Conservation (phyloP, 2,888 invertebrate species). For the Coenonympha arcania region DNA sequence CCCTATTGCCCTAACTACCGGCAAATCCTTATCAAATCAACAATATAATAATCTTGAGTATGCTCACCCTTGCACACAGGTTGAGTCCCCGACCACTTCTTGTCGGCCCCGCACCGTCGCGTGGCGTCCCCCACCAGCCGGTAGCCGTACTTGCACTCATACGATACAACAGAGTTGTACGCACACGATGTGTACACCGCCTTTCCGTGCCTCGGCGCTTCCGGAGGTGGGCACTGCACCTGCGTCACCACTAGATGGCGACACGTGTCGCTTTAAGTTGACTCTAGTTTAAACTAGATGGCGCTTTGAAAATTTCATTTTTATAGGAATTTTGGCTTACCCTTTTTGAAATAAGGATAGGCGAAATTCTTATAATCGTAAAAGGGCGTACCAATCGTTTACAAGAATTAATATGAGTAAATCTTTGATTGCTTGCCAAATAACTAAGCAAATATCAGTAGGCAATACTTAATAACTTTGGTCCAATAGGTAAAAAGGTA, state of each 20-base stretch:
- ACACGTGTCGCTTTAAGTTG: slow-evolving; percentile 64
- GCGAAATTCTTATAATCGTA: no score
- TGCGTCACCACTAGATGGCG: slow-evolving; percentile 85
- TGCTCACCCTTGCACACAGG: slow-evolving; percentile 90
- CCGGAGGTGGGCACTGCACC: slow-evolving; percentile 93
- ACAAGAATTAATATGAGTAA: no score
- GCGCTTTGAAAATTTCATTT: slow-evolving; percentile 36
- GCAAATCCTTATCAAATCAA: no score
- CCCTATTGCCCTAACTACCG: no score
- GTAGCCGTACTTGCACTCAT: slow-evolving; percentile 96
- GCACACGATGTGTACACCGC: slow-evolving; percentile 94
- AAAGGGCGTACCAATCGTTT: no score
- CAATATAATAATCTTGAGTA: background rate
- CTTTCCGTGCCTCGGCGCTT: slow-evolving; percentile 92
- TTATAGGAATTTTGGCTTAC: no score
- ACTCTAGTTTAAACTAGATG: slow-evolving; percentile 39
- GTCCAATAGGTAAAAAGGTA: no score
- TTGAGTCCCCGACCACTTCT: slow-evolving; percentile 94
- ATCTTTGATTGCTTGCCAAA: no score
- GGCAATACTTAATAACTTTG: no score
- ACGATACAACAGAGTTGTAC: slow-evolving; percentile 95
- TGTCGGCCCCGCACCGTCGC: slow-evolving; percentile 93
- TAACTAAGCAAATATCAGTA: no score
- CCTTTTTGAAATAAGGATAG: no score
- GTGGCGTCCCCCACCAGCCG: slow-evolving; percentile 92